Percentiles rank a stretch among this genome's conserved stretches.
Conservation (phyloP, 2,113 vertebrate species). For the Beaufortia kweichowensis region DNA sequence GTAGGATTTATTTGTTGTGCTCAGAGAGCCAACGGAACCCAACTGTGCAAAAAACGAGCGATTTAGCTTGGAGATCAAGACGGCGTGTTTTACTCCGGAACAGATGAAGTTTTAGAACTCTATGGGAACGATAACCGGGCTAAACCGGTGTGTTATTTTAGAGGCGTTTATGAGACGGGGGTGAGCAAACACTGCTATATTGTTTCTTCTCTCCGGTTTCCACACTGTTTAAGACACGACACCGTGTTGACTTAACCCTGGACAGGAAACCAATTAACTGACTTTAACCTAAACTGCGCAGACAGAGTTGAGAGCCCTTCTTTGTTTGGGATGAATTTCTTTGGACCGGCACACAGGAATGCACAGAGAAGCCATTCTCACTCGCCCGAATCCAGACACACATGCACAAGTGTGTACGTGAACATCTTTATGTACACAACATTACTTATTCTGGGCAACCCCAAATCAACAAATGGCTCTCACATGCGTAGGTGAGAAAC, state of each 20-base stretch:
- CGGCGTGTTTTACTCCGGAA: conserved; percentile 44
- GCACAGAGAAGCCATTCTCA: conserved; percentile 48
- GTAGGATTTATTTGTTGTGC: conserved; percentile 48
- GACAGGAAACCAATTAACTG: conserved; percentile 64
- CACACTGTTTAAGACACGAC: conserved; percentile 54
- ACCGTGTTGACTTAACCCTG: conserved; percentile 65
- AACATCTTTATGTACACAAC: conserved; percentile 29
- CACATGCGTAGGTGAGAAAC: conserved; percentile 43
- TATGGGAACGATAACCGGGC: conserved; percentile 54
- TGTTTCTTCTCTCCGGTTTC: conserved; percentile 63
- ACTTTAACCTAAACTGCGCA: conserved; percentile 58
- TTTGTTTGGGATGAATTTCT: conserved; percentile 52
- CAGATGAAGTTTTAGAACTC: conserved; percentile 45
- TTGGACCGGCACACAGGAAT: conserved; percentile 49
- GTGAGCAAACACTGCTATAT: conserved; percentile 60
- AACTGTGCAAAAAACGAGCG: conserved; percentile 22
- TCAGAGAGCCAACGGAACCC: conserved; percentile 33
- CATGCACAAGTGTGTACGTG: background rate
- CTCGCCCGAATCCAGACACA: conserved; percentile 18
- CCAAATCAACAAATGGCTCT: conserved; percentile 46
- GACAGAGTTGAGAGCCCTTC: conserved; percentile 50
- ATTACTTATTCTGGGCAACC: conserved; percentile 30
- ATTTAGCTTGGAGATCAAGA: conserved; percentile 19
- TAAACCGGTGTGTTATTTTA: conserved; percentile 54
- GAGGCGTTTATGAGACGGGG: conserved; percentile 36